These are phyloP conservation scores for Pseudeuparius sepicola DNA, from an alignment of 2,888 invertebrate genomes.

Conservation along the genomic window DNA sequence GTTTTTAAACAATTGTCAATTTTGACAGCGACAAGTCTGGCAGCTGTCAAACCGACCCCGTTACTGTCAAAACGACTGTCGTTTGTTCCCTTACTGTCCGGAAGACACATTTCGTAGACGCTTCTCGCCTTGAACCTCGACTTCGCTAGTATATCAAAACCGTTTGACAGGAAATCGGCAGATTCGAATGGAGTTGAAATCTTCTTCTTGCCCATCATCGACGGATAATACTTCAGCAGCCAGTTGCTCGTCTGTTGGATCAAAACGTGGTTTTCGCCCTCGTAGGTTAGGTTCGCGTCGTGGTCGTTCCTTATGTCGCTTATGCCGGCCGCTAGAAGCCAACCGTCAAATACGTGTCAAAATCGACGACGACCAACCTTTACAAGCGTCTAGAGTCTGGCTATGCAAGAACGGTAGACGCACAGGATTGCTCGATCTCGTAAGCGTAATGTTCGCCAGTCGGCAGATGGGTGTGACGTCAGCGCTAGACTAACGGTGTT, in stretches of 20 bases:
- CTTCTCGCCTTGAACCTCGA: constrained; percentile 42
- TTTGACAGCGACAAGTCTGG: too few relatives aligned
- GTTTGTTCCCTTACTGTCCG: too few relatives aligned
- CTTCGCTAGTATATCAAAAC: constrained; percentile 43
- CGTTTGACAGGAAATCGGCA: constrained; percentile 51
- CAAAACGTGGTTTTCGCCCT: constrained; percentile 84
- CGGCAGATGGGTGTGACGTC: too few relatives aligned
- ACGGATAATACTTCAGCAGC: constrained; percentile 55
- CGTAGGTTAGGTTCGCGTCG: constrained; percentile 83
- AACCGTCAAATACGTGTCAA: not conserved
- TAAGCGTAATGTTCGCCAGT: too few relatives aligned
- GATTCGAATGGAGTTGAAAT: constrained; percentile 54
- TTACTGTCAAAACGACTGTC: too few relatives aligned
- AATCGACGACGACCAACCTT: not conserved
- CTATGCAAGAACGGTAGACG: too few relatives aligned
- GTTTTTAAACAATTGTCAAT: too few relatives aligned
- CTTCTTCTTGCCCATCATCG: constrained; percentile 33
- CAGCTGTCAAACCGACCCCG: too few relatives aligned
- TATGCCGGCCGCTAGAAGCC: constrained; percentile 54
- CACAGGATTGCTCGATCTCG: too few relatives aligned
- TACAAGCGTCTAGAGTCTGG: constrained; percentile 2
- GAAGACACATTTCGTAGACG: constrained; percentile 43
- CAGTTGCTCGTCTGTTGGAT: constrained; percentile 76
- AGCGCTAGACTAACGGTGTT: too few relatives aligned
- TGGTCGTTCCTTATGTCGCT: constrained; percentile 69